Evolutionary conservation across 2,797 vertebrate genomes (phyloP), one percentile per base, ranked within the genome.

Genomic region (Mycteria americana): DNA sequence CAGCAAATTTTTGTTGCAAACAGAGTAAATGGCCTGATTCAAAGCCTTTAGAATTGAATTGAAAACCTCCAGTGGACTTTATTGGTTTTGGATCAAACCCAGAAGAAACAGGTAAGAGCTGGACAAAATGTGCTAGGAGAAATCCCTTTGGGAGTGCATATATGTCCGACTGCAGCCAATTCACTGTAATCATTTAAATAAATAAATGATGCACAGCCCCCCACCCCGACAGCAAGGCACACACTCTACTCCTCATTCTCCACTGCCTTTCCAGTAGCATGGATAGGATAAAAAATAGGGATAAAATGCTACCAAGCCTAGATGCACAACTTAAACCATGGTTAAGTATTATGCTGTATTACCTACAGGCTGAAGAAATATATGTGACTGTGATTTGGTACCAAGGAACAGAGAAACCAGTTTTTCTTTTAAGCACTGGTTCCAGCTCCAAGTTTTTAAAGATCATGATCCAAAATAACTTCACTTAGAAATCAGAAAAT

Each of bases 91-190:
- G 92, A 88, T 72, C 56, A 93, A 94, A 67, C 56, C n/a, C 86
- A 95, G 87, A 88, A 92, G 84, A 74, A 96, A 89, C 69, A 95
- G 88, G 89, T 89, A 94, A 92, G 87, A 91, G 43, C 57, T 51
- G 75, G 84, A 83, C 63, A 85, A 87, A 78, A 74, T 31, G 39
- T 76, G 31, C 69, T 88, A n/a, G 48, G 67, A 89, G 85, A 92
- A 93, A 85, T 92, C 64, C 72, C 72, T 85, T 88, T 89, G 78
- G 88, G 76, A 88, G 21, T 1, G 0, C 5, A 5, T 54, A 3
- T 46, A 67, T 82, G 16, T 82, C 74, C 7, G 1, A 41, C 59
- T 87, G 51, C 51, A 89, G 67, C 41, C 37, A 62, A 18, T 85
- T 81, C 91, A 50, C 41, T 62, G 57, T 63, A 81, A 83, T 72